Percentiles rank a stretch among this genome's conserved stretches.
phyloP scores from a whole-genome alignment of 35 echinoderm and acorn worm genomes.

The Lytechinus pictus region DNA sequence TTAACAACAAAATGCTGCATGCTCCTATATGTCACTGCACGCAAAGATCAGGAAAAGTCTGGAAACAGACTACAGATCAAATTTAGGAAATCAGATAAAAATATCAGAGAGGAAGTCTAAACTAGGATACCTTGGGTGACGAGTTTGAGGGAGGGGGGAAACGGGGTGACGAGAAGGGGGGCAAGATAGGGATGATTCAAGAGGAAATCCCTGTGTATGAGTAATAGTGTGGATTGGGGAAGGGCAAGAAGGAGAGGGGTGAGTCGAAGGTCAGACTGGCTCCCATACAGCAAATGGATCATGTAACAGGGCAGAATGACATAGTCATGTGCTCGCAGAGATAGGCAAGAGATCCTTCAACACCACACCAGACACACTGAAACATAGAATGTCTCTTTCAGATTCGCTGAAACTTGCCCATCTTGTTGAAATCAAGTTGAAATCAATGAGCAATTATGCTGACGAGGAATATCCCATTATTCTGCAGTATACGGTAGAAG shows the following conservation, averaged over 20 bases:
- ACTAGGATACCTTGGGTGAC: neutral
- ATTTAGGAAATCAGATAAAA: neutral
- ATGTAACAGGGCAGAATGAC: neutral
- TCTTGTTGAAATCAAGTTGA: neutral
- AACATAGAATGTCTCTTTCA: neutral
- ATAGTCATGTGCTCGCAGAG: neutral
- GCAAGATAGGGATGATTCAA: slow-evolving; percentile 27
- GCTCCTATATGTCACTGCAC: neutral
- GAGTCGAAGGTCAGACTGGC: neutral
- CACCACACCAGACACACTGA: neutral
- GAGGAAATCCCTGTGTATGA: slow-evolving; percentile 34
- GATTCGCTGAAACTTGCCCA: neutral
- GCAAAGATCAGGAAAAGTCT: neutral
- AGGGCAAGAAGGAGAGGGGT: slow-evolving; percentile 20
- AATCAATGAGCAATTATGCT: too few species aligned
- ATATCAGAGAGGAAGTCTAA: slow-evolving; percentile 40
- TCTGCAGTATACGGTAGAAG: too few species aligned
- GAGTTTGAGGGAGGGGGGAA: neutral
- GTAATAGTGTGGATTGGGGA: slow-evolving; percentile 29
- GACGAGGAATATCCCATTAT: too few species aligned
- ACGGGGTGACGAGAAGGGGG: slow-evolving; percentile 21
- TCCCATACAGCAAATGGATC: neutral
- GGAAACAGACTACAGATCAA: neutral
- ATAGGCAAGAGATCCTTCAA: neutral
- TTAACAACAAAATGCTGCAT: neutral